Evolutionary conservation across 2,113 vertebrate genomes (phyloP).

Genomic region (Pseudois nayaur): DNA sequence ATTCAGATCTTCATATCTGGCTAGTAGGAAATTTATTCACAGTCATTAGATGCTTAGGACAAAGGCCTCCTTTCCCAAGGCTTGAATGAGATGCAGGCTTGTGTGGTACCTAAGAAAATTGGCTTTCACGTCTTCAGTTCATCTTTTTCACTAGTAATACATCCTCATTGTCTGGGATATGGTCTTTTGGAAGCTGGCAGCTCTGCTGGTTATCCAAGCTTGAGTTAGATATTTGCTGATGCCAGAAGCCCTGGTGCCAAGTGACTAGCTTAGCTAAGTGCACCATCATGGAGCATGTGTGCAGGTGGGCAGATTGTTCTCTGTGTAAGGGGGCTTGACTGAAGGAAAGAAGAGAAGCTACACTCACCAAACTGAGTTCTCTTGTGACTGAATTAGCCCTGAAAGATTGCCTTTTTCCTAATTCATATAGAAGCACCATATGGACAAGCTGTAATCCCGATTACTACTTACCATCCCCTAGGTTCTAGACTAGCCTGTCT

Average conservation of each 20-base stretch:
- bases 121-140: not conserved
- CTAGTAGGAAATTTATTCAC: not conserved
- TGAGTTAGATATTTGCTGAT: not conserved
- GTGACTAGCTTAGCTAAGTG: not conserved
- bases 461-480: not conserved
- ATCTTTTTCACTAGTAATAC: not conserved
- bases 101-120: not conserved
- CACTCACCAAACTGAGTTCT: not conserved
- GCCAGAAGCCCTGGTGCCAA: not conserved
- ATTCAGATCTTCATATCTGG: not conserved
- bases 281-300: not conserved
- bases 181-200: not conserved
- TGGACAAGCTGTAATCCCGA: not conserved
- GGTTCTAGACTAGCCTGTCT: not conserved
- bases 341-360: not conserved
- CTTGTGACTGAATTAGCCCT: not conserved
- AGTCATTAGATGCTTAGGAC: not conserved
- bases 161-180: not conserved
- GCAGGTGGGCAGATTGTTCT: not conserved
- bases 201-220: not conserved
- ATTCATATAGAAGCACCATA: not conserved
- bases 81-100: not conserved
- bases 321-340: not conserved
- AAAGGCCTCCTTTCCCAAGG: not conserved
- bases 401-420: not conserved